A percentile compares a stretch with the other conserved stretches of the same genome.
Evolutionary conservation across 1,140 invertebrate species (phyloP).

Genomic region (Drosophila leontia): DNA sequence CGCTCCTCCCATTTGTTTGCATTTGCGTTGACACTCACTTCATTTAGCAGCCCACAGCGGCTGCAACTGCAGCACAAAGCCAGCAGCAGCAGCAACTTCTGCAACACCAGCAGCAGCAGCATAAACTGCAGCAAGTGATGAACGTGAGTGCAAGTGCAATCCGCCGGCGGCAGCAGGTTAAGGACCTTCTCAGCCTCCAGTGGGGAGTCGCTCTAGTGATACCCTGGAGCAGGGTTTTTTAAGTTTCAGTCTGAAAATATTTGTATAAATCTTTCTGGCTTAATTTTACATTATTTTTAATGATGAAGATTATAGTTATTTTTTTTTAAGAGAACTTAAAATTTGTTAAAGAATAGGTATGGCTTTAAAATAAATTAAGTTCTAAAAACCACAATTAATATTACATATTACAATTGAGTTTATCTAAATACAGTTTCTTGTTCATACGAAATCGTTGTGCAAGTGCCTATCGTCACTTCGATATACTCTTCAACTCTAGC

Average conservation of each 20-base stretch:
- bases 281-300: too few relatives aligned
- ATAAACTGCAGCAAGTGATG: constrained; percentile 28
- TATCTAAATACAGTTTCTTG: neutral
- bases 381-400: too few relatives aligned
- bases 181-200: constrained; percentile 59
- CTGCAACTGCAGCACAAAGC: constrained; percentile 38
- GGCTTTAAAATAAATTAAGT: too few relatives aligned
- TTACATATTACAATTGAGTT: too few relatives aligned
- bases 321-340: too few relatives aligned
- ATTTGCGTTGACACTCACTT: constrained; percentile 81
- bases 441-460: neutral
- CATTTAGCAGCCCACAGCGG: constrained; percentile 68
- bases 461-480: neutral
- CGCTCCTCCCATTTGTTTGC: constrained; percentile 69
- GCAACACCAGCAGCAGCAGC: constrained; percentile 22
- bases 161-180: constrained; percentile 72
- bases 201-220: constrained; percentile 7
- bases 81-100: constrained; percentile 5
- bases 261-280: too few relatives aligned
- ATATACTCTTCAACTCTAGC: neutral
- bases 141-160: constrained; percentile 45
- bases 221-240: constrained; percentile 1
- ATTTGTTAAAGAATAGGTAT: too few relatives aligned
- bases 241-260: too few relatives aligned
- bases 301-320: too few relatives aligned